phyloP scores from a whole-genome alignment of 2,888 invertebrate genomes.

The Perizoma affinitatum region DNA sequence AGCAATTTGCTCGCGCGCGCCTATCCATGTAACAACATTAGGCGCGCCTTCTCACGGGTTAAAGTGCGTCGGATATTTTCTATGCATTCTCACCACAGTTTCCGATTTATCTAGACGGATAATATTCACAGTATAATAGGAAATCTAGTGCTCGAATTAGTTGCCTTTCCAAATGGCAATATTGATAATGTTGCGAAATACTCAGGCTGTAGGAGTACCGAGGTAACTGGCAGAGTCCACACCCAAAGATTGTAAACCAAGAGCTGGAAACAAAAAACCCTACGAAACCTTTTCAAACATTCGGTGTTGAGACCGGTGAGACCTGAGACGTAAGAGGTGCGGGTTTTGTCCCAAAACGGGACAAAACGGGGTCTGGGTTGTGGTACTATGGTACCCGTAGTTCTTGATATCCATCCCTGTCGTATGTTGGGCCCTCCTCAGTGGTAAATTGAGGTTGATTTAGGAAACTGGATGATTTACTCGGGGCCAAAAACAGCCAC shows the following conservation, averaged over 20 bases:
- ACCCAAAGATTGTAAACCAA: conserved; percentile 41
- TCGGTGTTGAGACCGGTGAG: neutral
- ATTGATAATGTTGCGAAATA: conserved; percentile 73
- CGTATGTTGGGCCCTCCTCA: no score
- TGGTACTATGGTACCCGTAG: no score
- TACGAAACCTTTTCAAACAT: neutral
- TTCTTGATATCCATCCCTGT: no score
- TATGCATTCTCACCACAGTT: conserved; percentile 31
- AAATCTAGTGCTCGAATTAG: conserved; percentile 61
- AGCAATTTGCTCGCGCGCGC: no score
- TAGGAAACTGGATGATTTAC: no score
- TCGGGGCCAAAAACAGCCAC: no score
- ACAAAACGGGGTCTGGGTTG: no score
- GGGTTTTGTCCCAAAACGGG: no score
- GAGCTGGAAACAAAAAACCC: conserved; percentile 6
- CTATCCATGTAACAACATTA: no score
- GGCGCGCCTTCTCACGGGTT: no score
- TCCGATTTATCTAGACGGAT: conserved; percentile 63
- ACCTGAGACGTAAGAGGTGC: no score
- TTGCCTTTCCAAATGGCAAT: conserved; percentile 71
- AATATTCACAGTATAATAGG: conserved; percentile 62
- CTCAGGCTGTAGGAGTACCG: conserved; percentile 44
- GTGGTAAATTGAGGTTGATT: no score
- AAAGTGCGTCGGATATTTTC: conserved; percentile 2
- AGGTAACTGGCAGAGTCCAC: conserved; percentile 59